These are phyloP conservation scores for Ispidina picta DNA, from an alignment of 2,797 vertebrate species.

Conservation along the genomic window DNA sequence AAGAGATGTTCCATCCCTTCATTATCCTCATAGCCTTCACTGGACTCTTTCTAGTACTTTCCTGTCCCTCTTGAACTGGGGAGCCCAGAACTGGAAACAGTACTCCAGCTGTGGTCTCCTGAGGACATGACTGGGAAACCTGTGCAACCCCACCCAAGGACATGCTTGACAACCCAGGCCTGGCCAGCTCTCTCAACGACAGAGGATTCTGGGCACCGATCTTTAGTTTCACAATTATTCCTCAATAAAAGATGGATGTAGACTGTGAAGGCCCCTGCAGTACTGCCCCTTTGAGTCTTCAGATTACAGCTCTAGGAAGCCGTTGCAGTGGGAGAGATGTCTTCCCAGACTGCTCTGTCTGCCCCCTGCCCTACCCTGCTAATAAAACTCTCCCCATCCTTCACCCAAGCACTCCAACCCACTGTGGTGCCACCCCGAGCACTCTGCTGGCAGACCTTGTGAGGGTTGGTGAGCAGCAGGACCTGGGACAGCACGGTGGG, in stretches of 20 bases:
- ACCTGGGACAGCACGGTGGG: slow-evolving; percentile 86
- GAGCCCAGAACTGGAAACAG: no score
- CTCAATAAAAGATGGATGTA: not conserved
- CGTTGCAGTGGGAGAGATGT: not conserved
- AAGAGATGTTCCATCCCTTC: no score
- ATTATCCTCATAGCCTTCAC: no score
- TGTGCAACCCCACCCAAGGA: no score
- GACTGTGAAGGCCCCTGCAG: not conserved
- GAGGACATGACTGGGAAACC: not conserved
- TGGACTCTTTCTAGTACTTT: no score
- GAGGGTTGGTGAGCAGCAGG: slow-evolving; percentile 86
- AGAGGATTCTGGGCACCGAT: not conserved
- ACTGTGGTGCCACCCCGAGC: fast-evolving
- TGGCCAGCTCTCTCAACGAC: not conserved
- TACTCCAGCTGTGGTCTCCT: no score
- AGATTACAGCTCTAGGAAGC: not conserved
- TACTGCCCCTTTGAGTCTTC: not conserved
- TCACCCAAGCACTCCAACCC: not conserved
- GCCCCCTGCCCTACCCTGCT: not conserved
- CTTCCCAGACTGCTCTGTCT: not conserved
- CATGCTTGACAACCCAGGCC: not conserved
- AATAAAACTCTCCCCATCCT: not conserved
- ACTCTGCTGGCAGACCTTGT: slow-evolving; percentile 68
- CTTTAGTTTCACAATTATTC: not conserved
- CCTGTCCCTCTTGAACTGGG: no score